phyloP scores from a whole-genome alignment of 1,140 invertebrate genomes.

The Ptiloglossa arizonensis region DNA sequence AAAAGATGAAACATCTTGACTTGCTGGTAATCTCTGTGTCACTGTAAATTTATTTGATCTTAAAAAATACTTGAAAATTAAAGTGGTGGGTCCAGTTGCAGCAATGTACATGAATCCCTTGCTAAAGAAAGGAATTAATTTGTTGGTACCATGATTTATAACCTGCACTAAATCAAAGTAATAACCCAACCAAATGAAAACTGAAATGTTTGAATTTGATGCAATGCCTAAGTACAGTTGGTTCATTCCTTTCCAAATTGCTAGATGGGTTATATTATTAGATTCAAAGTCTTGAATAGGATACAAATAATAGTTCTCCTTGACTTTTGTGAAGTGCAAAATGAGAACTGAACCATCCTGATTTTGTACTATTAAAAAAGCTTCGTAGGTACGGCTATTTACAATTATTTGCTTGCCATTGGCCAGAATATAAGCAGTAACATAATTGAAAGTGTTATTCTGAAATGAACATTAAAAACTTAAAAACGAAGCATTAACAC shows the following conservation, averaged over 20 bases:
- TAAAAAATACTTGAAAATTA: slow-evolving; percentile 49
- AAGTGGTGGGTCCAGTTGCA: slow-evolving; percentile 19
- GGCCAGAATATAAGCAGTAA: slow-evolving; percentile 9
- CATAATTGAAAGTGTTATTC: background rate
- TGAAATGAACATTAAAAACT: slow-evolving; percentile 26
- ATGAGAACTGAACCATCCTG: slow-evolving; percentile 34
- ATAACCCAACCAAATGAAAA: slow-evolving; percentile 81
- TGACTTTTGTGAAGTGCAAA: slow-evolving; percentile 24
- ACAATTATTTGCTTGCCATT: slow-evolving; percentile 53
- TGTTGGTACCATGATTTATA: slow-evolving; percentile 60
- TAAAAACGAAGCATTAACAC: background rate
- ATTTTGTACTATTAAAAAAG: slow-evolving; percentile 47
- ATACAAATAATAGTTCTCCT: background rate
- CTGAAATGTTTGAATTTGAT: slow-evolving; percentile 31
- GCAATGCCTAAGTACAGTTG: slow-evolving; percentile 57
- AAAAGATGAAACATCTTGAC: slow-evolving; percentile 45
- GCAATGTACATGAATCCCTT: slow-evolving; percentile 56
- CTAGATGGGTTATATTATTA: slow-evolving; percentile 21
- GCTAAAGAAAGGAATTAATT: slow-evolving; percentile 55
- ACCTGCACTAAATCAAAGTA: slow-evolving; percentile 81
- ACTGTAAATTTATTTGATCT: slow-evolving; percentile 50
- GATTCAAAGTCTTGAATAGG: slow-evolving; percentile 55
- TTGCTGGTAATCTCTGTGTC: slow-evolving; percentile 51
- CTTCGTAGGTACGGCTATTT: slow-evolving; percentile 27
- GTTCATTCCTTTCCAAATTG: slow-evolving; percentile 63